Percentiles rank a stretch among this genome's conserved stretches.
Evolutionary conservation across 2,797 vertebrate species (phyloP).

Genomic region (Anabas testudineus): DNA sequence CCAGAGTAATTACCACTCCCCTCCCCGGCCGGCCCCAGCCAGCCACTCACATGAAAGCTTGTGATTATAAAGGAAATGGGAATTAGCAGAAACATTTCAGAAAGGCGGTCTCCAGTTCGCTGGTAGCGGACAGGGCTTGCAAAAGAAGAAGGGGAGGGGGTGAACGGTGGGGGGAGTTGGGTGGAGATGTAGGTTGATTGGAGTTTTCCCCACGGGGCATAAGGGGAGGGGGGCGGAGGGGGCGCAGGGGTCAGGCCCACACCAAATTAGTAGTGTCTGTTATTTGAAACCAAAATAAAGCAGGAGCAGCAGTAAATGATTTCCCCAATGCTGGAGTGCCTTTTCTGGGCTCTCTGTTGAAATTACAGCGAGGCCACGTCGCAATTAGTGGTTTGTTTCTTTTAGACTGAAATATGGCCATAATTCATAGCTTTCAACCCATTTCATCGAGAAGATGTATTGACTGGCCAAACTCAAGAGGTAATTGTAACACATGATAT

Average conservation of each 20-base stretch:
- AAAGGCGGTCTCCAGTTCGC: conserved; percentile 82
- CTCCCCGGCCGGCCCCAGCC: conserved; percentile 77
- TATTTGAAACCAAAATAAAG: conserved; percentile 94
- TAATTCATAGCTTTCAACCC: conserved; percentile 90
- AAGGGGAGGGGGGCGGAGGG: conserved; percentile 48
- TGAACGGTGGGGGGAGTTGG: conserved; percentile 9
- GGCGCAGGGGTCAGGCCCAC: conserved; percentile 88
- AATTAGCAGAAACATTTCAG: conserved; percentile 93
- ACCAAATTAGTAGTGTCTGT: conserved; percentile 94
- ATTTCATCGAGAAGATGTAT: conserved; percentile 84
- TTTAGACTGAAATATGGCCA: conserved; percentile 90
- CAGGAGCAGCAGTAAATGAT: conserved; percentile 89
- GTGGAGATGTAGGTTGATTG: conserved; percentile 88
- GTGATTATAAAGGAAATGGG: conserved; percentile 96
- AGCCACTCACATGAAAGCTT: conserved; percentile 91
- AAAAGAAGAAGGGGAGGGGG: conserved; percentile 25
- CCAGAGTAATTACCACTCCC: conserved; percentile 88
- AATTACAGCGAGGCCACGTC: conserved; percentile 85
- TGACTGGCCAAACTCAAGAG: conserved; percentile 77
- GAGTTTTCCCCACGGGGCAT: conserved; percentile 85
- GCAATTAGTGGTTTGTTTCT: conserved; percentile 90
- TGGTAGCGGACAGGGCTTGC: conserved; percentile 76
- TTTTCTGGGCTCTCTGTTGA: conserved; percentile 83
- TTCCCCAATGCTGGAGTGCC: conserved; percentile 82
- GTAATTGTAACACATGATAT: conserved; percentile 88